Percentiles rank a stretch among this genome's conserved stretches.
Conservation (phyloP, 2,113 vertebrate species). For the Procavia capensis region DNA sequence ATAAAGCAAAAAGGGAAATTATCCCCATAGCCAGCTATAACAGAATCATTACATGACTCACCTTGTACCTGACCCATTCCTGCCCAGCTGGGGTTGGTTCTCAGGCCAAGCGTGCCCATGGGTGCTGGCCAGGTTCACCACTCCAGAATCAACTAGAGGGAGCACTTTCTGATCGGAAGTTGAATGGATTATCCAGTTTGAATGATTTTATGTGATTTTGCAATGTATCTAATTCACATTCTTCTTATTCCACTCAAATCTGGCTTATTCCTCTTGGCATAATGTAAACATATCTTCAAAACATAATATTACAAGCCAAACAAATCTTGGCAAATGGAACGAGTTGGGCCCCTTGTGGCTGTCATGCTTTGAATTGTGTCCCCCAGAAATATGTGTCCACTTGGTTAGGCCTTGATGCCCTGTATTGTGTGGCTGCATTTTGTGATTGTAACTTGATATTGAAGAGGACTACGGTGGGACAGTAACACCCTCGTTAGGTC, state of each 20-base stretch:
- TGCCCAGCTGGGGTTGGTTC: accelerated
- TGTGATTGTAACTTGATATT: no score
- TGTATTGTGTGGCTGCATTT: no score
- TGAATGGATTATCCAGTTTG: accelerated
- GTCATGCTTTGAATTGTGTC: no score
- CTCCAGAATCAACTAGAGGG: accelerated
- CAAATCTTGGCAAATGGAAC: accelerated
- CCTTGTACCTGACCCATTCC: accelerated
- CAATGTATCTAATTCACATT: accelerated
- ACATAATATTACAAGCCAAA: accelerated
- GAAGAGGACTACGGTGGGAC: no score
- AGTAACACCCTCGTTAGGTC: no score
- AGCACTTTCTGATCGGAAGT: not conserved
- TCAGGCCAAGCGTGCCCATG: accelerated
- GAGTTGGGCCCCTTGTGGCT: accelerated
- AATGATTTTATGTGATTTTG: accelerated
- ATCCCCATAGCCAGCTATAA: accelerated
- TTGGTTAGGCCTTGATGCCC: no score
- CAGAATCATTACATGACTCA: accelerated
- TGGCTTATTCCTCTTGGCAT: accelerated
- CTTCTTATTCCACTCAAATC: no score
- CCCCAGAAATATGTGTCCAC: no score
- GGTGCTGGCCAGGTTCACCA: accelerated
- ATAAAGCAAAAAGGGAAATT: not conserved
- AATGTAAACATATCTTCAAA: not conserved